Evolutionary conservation across 2,888 invertebrate genomes (phyloP).

Genomic region (Cerastis rubricosa): DNA sequence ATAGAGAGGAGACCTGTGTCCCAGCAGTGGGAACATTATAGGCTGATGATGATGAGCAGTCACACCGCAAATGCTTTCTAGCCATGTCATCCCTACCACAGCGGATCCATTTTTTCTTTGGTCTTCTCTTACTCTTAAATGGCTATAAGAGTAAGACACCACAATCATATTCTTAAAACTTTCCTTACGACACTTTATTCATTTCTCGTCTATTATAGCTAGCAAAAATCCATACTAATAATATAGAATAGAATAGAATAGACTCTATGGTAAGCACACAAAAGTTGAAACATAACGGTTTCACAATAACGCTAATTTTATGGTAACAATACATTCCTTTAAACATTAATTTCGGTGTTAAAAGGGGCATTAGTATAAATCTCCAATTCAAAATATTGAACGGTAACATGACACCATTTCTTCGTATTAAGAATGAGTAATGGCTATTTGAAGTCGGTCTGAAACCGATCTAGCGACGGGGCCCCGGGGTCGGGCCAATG

Average conservation of each 20-base stretch:
- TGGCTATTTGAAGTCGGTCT: constrained; percentile 28
- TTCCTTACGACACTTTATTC: not conserved
- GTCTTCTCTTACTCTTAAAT: not conserved
- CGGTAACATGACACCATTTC: not conserved
- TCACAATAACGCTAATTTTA: too few species aligned
- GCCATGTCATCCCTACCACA: not conserved
- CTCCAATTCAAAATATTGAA: not conserved
- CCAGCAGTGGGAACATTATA: too few species aligned
- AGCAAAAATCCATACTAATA: not conserved
- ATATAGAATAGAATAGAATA: too few species aligned
- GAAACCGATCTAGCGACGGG: constrained; percentile 30
- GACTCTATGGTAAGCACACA: too few species aligned
- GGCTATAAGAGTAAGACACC: too few species aligned
- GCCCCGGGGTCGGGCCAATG: not conserved
- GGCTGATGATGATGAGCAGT: too few species aligned
- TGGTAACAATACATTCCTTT: too few species aligned
- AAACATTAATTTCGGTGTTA: not conserved
- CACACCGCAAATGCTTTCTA: too few species aligned
- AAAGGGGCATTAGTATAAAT: not conserved
- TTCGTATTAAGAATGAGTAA: constrained; percentile 26
- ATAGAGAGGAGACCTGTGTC: too few species aligned
- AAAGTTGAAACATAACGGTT: too few species aligned
- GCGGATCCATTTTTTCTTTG: not conserved
- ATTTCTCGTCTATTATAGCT: not conserved
- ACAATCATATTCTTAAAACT: not conserved